Percentiles rank a stretch among this genome's conserved stretches.
phyloP scores from a whole-genome alignment of 35 echinoderm and acorn worm species.

The Eucidaris tribuloides region DNA sequence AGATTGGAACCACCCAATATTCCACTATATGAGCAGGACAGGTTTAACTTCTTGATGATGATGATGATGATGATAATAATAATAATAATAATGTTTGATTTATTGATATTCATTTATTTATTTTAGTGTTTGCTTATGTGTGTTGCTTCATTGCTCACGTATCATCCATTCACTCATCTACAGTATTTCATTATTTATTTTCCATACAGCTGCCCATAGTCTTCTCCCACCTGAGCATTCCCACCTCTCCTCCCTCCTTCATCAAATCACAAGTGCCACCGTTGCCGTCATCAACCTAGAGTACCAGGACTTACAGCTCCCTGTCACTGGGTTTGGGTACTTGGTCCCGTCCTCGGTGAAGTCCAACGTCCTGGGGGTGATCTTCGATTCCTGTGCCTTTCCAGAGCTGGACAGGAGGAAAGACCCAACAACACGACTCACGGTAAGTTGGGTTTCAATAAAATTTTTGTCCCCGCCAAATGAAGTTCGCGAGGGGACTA shows the following conservation, averaged over 20 bases:
- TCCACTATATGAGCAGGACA: too few species aligned
- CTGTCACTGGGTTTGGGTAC: constrained; percentile 79
- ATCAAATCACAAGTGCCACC: constrained; percentile 33
- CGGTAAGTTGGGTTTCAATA: constrained; percentile 80
- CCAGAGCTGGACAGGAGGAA: constrained; percentile 66
- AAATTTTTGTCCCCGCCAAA: too few species aligned
- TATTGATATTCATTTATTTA: too few species aligned
- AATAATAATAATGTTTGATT: too few species aligned
- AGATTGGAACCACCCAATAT: too few species aligned
- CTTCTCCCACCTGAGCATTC: constrained; percentile 51
- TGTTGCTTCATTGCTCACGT: too few species aligned
- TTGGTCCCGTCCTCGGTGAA: constrained; percentile 81
- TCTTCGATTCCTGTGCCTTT: constrained; percentile 94
- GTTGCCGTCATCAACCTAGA: constrained; percentile 91
- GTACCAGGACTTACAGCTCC: constrained; percentile 44
- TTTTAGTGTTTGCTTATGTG: too few species aligned
- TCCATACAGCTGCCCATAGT: not conserved
- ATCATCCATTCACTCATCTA: too few species aligned
- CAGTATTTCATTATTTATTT: too few species aligned
- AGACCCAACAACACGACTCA: constrained; percentile 68
- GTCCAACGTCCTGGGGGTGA: constrained; percentile 73
- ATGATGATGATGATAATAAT: too few species aligned
- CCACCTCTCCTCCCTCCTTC: constrained; percentile 30
- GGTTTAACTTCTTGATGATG: too few species aligned
- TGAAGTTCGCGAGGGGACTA: too few species aligned